These are phyloP conservation scores for Hycleus phaleratus DNA, from an alignment of 1,140 invertebrate genomes.

Conservation along the genomic window DNA sequence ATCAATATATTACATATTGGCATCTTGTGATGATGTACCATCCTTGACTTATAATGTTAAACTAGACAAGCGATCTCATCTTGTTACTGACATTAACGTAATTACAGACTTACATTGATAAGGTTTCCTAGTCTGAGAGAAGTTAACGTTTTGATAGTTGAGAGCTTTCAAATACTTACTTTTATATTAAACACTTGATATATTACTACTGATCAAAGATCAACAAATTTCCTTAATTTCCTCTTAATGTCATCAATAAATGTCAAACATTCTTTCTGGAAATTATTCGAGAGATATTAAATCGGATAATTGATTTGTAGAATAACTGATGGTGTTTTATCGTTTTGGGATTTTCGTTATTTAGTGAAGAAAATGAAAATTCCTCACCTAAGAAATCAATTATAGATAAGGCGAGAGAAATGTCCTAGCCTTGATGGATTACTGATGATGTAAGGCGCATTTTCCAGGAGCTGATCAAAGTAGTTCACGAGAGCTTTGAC, in stretches of 20 bases:
- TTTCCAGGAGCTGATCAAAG: neutral
- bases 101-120: conserved; percentile 4
- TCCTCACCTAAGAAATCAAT: conserved; percentile 5
- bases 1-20: conserved; percentile 20
- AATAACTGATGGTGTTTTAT: no score
- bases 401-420: neutral
- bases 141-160: no score
- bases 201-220: no score
- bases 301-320: no score
- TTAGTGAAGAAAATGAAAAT: conserved; percentile 1
- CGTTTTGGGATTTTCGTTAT: no score
- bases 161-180: no score
- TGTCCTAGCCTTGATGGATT: neutral
- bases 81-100: neutral
- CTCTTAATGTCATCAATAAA: no score
- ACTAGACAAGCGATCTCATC: conserved; percentile 10
- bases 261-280: no score
- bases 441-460: neutral
- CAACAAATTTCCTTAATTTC: no score
- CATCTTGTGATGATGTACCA: conserved; percentile 11
- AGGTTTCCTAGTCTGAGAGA: neutral
- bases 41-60: conserved; percentile 7
- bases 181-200: no score
- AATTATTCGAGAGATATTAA: no score
- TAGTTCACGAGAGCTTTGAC: neutral